phyloP scores from a whole-genome alignment of 2,797 vertebrate genomes.

The Anabas testudineus region DNA sequence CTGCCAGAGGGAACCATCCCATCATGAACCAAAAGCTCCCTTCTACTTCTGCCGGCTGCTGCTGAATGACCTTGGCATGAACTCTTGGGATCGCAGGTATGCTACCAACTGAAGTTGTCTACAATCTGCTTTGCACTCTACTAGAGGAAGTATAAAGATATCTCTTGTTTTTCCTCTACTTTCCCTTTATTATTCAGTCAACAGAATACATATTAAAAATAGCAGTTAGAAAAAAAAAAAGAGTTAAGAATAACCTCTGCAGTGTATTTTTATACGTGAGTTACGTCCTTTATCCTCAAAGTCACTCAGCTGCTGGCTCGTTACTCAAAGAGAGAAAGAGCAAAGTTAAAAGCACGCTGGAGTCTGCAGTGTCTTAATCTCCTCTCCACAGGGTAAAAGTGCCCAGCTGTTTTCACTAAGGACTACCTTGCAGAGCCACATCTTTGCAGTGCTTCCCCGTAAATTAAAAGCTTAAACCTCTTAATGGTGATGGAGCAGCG shows the following conservation, averaged over 20 bases:
- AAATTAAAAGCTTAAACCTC: conserved; percentile 84
- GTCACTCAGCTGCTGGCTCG: conserved; percentile 53
- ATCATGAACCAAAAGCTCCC: conserved; percentile 89
- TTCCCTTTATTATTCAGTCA: conserved; percentile 6
- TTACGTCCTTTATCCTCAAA: conserved; percentile 31
- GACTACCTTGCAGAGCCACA: conserved; percentile 69
- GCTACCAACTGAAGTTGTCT: background rate
- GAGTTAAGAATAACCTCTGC: background rate
- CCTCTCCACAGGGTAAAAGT: conserved; percentile 74
- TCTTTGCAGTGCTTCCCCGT: conserved; percentile 65
- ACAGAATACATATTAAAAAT: conserved; percentile 7
- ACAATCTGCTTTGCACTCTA: conserved; percentile 4
- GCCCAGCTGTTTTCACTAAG: conserved; percentile 78
- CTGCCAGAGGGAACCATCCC: conserved; percentile 85
- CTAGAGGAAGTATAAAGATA: background rate
- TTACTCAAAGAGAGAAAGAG: conserved; percentile 54
- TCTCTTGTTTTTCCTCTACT: conserved; percentile 3
- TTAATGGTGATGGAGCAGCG: conserved; percentile 73
- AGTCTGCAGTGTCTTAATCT: conserved; percentile 76
- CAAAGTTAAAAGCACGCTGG: conserved; percentile 71
- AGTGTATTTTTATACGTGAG: conserved; percentile 1
- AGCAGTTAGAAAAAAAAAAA: background rate
- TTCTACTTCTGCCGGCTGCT: conserved; percentile 97
- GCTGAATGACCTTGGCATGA: conserved; percentile 97
- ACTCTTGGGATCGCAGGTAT: conserved; percentile 99